Conservation (phyloP, 2,888 invertebrate genomes). For the Romanomermis culicivorax region DNA sequence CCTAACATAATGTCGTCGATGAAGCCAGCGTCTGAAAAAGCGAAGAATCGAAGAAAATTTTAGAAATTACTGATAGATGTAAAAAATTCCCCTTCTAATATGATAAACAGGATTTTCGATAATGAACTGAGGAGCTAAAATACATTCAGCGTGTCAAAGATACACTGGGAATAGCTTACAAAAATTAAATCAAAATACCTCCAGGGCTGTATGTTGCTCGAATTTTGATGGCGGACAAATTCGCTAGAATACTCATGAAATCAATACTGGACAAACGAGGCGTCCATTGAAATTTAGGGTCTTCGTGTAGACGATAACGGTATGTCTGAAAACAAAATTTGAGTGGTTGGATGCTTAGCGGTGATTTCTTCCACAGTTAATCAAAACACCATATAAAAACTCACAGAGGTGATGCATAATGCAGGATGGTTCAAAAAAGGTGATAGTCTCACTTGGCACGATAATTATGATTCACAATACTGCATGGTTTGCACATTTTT, state of each 20-base stretch:
- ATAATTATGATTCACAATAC: too few relatives aligned
- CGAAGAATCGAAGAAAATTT: background rate
- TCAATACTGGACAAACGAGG: slow-evolving; percentile 64
- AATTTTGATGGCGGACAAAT: slow-evolving; percentile 77
- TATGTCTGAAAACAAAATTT: slow-evolving; percentile 38
- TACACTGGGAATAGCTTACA: background rate
- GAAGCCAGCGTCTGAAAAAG: slow-evolving; percentile 46
- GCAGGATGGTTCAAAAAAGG: too few relatives aligned
- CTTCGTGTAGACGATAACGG: slow-evolving; percentile 69
- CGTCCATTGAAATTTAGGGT: slow-evolving; percentile 75
- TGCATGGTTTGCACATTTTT: too few relatives aligned
- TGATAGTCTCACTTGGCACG: too few relatives aligned
- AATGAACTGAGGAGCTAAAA: too few relatives aligned
- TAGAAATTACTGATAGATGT: background rate
- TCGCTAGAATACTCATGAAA: slow-evolving; percentile 75
- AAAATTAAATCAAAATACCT: slow-evolving; percentile 34
- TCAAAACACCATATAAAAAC: too few relatives aligned
- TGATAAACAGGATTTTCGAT: too few relatives aligned
- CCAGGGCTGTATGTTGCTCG: slow-evolving; percentile 66
- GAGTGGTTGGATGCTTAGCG: too few relatives aligned
- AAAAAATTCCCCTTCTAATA: too few relatives aligned
- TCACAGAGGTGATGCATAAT: too few relatives aligned
- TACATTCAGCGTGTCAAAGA: too few relatives aligned
- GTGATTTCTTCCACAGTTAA: too few relatives aligned
- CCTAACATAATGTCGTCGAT: slow-evolving; percentile 69